Conservation (phyloP, 2,888 invertebrate species). For the Drosophila cognata region DNA sequence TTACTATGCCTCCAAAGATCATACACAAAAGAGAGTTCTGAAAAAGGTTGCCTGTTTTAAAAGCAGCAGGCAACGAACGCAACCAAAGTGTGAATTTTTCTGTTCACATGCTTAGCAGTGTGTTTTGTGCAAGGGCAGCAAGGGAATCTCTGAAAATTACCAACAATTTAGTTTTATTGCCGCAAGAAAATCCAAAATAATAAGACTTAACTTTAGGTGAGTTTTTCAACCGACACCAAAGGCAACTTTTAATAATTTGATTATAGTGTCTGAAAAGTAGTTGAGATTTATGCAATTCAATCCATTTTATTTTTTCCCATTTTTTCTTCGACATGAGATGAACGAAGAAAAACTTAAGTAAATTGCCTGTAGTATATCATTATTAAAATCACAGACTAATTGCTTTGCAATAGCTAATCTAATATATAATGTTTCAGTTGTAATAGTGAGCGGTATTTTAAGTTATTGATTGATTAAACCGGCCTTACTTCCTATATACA, state of each 20-base stretch:
- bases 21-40: constrained; percentile 18
- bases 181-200: neutral
- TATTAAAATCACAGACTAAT: neutral
- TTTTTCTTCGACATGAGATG: neutral
- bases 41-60: constrained; percentile 33
- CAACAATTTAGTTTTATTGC: neutral
- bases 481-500: neutral
- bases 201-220: neutral
- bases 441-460: neutral
- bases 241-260: neutral
- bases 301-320: neutral
- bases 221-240: neutral
- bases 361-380: neutral
- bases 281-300: neutral
- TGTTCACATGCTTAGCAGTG: neutral
- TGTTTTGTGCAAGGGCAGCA: neutral
- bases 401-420: neutral
- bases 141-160: neutral
- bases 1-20: constrained; percentile 16
- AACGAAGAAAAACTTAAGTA: neutral
- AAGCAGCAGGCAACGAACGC: constrained; percentile 8
- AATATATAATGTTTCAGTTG: neutral
- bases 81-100: neutral
- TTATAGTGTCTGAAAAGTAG: neutral
- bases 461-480: neutral